Evolutionary conservation across 2,797 vertebrate species (phyloP), one percentile per base, ranked within the genome.

Genomic region (Microctenopoma steveboyesi): DNA sequence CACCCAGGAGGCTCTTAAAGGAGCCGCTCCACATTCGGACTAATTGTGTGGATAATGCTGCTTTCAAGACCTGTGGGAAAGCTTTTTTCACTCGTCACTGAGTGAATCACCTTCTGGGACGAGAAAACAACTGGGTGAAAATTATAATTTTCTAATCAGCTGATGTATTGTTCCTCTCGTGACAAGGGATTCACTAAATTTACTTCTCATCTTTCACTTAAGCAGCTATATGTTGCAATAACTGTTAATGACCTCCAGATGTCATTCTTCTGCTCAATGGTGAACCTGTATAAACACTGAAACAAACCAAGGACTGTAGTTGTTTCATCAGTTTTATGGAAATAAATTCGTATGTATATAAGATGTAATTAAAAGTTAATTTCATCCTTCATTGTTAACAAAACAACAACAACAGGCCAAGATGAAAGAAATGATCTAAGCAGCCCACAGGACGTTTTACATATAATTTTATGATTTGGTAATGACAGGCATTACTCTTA

Each of bases 1-100:
- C 89, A 88, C 88, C 89, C 91, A 87, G 80, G 65, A 82, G 54
- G 52, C 48, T 85, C 90, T 94, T 93, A 94, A 93, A 93, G 93
- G 83, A 75, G 63, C 79, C 7, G 69, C 82, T 11, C 42, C 62
- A 46, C 71, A 18, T 15, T 12, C 3, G 5, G 25, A 49, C 5
- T 1, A 2, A 7, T 15, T n/a, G 59, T 63, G 18, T 16, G 30
- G 14, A 45, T 3, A 6, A 9, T 49, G 69, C 8, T 49, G 80
- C 78, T 0, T 82, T 83, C 69, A 76, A 0, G 33, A 2, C 0
- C 60, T 13, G 43, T 71, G 4, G 54, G 59, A 54, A 50, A 65
- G 57, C 2, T 42, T 37, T 22, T 39, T 10, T 9, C 30, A 33
- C 30, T 33, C 30, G 5, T 22, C 22, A 22, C 22, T 22, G 22